Evolutionary conservation across 92 coral and sea anemone species (phyloP), one percentile per base, ranked within the genome.

Genomic region (Bergia sp.): DNA sequence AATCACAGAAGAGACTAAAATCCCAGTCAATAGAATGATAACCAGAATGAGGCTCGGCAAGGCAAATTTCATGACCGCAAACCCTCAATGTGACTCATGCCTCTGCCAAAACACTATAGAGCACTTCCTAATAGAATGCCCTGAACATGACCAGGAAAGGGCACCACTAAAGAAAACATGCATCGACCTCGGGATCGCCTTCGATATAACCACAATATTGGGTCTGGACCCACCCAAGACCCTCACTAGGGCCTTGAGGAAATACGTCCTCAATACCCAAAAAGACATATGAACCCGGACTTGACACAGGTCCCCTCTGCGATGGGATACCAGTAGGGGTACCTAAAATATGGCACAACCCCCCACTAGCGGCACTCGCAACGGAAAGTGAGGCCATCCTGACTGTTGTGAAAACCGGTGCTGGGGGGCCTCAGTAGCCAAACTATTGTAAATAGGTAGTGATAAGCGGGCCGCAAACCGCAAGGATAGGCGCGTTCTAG

Each of bases 201-300:
- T 57, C 65, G 65, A 57, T 57, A 57, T 57, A 57, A 57, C 2
- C 65, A 0, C 65, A 0, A 57, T 57, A 57, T 57, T 57, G 65
- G 65, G 65, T 57, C 65, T 57, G 65, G 65, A 57, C 65, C 65
- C 65, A 57, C 65, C 65, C 65, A 57, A 57, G 65, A 57, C 65
- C 65, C 65, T 57, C 65, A 57, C 65, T 57, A 57, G 65, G 65
- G 29, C 65, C 65, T 57, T 57, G 65, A 57, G 65, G 2, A 57
- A 57, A 57, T 57, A 57, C 65, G 65, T 57, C 65, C 65, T 57
- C 65, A 57, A 57, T 57, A 57, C 65, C 65, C 65, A 57, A 0
- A 57, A 57, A 57, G 65, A 57, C 65, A 57, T 57, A 0, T 57
- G 18, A 57, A 57, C 65, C 65, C 65, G 65, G 65, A 57, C 65